phyloP scores from a whole-genome alignment of 1,140 invertebrate species.

The Gyrodactylus salaris region DNA sequence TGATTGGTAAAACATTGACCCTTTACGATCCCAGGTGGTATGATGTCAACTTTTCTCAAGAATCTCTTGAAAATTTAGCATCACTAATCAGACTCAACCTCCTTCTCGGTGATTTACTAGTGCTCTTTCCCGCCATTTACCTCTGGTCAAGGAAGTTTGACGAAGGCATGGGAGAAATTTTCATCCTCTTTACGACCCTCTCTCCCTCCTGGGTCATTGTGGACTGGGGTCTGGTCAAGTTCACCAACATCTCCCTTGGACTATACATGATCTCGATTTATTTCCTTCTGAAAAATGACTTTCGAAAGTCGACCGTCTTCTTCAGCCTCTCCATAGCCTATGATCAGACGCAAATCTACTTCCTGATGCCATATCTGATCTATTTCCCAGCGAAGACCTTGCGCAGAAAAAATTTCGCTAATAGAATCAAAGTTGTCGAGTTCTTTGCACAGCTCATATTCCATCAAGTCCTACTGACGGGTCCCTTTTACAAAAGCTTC shows the following conservation, averaged over 20 bases:
- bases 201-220: not conserved
- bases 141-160: not conserved
- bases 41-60: too few species aligned
- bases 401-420: too few species aligned
- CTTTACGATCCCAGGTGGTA: too few species aligned
- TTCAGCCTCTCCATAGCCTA: not conserved
- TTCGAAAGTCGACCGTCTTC: not conserved
- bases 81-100: not conserved
- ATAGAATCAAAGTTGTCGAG: too few species aligned
- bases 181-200: not conserved
- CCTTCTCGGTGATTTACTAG: not conserved
- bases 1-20: not conserved
- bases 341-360: not conserved
- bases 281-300: not conserved
- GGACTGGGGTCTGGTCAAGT: not conserved
- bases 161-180: not conserved
- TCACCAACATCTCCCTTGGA: not conserved
- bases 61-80: too few species aligned
- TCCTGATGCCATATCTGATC: not conserved
- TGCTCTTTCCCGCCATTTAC: not conserved
- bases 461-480: not conserved
- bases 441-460: too few species aligned
- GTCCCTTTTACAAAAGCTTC: not conserved
- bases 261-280: not conserved
- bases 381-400: not conserved